A percentile compares a stretch with the other conserved stretches of the same genome.
phyloP scores from a whole-genome alignment of 2,113 vertebrate genomes.

The Heteronetta atricapilla region DNA sequence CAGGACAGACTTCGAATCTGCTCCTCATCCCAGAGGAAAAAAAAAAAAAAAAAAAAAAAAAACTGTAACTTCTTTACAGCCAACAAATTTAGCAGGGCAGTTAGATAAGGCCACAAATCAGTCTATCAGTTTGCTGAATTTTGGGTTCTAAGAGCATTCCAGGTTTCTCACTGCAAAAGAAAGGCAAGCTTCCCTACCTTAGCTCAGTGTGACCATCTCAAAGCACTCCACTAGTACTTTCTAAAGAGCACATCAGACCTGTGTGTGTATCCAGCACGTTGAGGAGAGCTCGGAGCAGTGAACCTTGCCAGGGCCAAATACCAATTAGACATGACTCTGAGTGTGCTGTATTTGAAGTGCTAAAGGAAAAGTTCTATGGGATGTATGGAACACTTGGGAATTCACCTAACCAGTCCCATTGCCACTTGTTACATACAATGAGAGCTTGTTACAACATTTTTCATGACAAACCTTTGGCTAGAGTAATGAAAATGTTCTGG shows the following conservation, averaged over 20 bases:
- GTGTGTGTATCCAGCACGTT: neutral
- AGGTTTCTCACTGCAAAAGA: neutral
- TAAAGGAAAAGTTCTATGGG: rapidly evolving
- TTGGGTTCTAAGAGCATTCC: neutral
- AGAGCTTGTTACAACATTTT: neutral
- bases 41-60: neutral
- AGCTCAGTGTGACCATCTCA: neutral
- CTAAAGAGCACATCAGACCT: neutral
- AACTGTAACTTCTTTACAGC: neutral
- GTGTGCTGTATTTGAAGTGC: neutral
- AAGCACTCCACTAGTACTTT: neutral
- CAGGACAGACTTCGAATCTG: neutral
- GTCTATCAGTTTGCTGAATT: neutral
- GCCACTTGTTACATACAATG: neutral
- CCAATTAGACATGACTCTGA: neutral
- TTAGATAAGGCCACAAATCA: neutral
- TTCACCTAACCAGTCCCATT: neutral
- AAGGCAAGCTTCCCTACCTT: neutral
- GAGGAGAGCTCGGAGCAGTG: neutral
- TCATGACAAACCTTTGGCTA: slow-evolving; percentile 24
- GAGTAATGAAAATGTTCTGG: slow-evolving; percentile 5
- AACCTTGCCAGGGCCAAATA: neutral
- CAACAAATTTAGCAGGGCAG: neutral
- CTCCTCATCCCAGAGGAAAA: neutral
- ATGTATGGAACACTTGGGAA: neutral